phyloP scores from a whole-genome alignment of 37 sponge, comb jelly and placozoan species.

The Cladorhizidae sp. region DNA sequence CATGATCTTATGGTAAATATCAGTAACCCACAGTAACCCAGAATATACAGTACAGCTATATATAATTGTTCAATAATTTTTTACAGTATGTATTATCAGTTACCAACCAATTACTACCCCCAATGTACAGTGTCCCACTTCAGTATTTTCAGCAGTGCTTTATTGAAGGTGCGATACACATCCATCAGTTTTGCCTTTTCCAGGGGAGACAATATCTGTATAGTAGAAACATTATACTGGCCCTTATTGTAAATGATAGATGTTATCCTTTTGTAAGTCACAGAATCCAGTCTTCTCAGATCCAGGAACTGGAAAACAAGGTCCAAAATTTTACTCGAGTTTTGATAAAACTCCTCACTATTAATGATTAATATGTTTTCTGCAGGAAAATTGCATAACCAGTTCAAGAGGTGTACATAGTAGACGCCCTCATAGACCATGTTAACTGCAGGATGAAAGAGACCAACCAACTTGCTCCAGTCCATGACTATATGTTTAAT shows the following conservation, averaged over 20 bases:
- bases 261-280: conserved; percentile 42
- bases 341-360: conserved; percentile 70
- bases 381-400: conserved; percentile 82
- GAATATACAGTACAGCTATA: too few relatives aligned
- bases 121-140: conserved; percentile 25
- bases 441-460: conserved; percentile 40
- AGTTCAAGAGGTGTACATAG: conserved; percentile 58
- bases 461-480: conserved; percentile 32
- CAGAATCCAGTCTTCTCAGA: conserved; percentile 20
- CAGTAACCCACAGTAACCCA: too few relatives aligned
- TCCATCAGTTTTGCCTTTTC: conserved; percentile 30
- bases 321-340: conserved; percentile 38
- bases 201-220: conserved; percentile 4
- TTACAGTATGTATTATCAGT: too few relatives aligned
- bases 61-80: too few relatives aligned
- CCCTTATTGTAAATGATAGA: conserved; percentile 58
- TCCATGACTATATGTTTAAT: not conserved
- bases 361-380: conserved; percentile 74
- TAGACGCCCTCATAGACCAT: conserved; percentile 69
- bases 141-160: conserved; percentile 40
- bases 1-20: too few relatives aligned
- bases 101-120: not conserved
- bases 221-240: not conserved
- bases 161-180: conserved; percentile 38
- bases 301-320: conserved; percentile 61